Percentiles rank a stretch among this genome's conserved stretches.
Evolutionary conservation across 2,797 vertebrate species (phyloP).

Genomic region (Anas bernieri): DNA sequence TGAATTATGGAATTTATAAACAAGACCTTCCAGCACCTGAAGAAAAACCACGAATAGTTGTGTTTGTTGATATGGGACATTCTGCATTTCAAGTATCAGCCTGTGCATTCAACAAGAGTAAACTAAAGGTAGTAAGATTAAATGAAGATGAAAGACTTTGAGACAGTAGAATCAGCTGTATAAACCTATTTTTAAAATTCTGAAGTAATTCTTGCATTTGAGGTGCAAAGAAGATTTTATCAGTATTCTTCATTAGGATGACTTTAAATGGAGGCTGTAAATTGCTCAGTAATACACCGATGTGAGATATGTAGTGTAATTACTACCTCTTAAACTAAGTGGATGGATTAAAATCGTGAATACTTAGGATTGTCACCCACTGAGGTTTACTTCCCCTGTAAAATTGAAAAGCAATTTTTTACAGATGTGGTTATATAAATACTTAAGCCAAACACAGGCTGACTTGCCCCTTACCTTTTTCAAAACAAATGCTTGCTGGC

Average conservation of each 20-base stretch:
- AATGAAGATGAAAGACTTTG: neutral
- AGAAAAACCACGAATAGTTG: conserved; percentile 81
- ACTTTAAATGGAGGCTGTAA: neutral
- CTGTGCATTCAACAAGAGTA: conserved; percentile 85
- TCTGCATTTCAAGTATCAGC: conserved; percentile 84
- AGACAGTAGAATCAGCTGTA: neutral
- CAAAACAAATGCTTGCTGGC: neutral
- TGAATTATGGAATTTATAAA: conserved; percentile 86
- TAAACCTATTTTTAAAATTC: neutral
- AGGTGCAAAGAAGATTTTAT: neutral
- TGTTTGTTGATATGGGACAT: conserved; percentile 85
- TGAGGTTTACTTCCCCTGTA: neutral
- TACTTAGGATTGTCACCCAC: neutral
- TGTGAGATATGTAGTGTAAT: neutral
- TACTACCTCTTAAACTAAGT: neutral
- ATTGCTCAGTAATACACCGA: neutral
- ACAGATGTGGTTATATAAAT: neutral
- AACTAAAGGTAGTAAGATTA: conserved; percentile 77
- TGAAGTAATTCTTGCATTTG: neutral
- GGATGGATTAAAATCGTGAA: neutral
- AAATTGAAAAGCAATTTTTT: neutral
- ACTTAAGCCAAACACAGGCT: neutral
- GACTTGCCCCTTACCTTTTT: neutral
- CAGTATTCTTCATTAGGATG: neutral
- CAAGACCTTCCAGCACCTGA: conserved; percentile 82